Evolutionary conservation across 2,888 invertebrate species (phyloP).

Genomic region (Augiades crinisus): DNA sequence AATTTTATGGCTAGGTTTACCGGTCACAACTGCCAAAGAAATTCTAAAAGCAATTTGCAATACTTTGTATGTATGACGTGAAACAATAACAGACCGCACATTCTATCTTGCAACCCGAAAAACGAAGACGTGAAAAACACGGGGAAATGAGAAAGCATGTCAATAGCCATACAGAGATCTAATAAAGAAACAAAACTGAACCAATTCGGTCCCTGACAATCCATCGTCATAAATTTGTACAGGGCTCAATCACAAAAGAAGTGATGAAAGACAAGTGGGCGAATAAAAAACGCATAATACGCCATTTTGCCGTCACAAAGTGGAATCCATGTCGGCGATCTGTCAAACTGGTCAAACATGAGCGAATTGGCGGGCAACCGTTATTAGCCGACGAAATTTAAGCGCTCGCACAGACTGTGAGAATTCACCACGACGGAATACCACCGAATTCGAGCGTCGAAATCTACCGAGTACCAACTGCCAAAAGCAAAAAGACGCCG

Average conservation of each 20-base stretch:
- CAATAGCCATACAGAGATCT: slow-evolving; percentile 42
- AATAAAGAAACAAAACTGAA: slow-evolving; percentile 65
- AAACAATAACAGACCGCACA: slow-evolving; percentile 23
- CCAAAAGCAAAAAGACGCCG: slow-evolving; percentile 70
- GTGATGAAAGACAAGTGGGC: slow-evolving; percentile 75
- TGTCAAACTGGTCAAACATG: slow-evolving; percentile 79
- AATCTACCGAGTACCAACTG: slow-evolving; percentile 55
- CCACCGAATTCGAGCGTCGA: slow-evolving; percentile 48
- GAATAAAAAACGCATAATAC: slow-evolving; percentile 75
- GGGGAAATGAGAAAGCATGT: slow-evolving; percentile 38
- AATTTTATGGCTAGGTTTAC: neutral
- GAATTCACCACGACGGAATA: slow-evolving; percentile 40
- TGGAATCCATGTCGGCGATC: slow-evolving; percentile 75
- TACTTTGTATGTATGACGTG: slow-evolving; percentile 11
- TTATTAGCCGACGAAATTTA: slow-evolving; percentile 58
- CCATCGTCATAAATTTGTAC: slow-evolving; percentile 56
- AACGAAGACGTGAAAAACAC: slow-evolving; percentile 31
- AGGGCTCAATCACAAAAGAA: slow-evolving; percentile 75
- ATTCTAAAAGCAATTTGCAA: slow-evolving; percentile 4
- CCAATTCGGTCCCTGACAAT: slow-evolving; percentile 65
- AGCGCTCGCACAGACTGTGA: slow-evolving; percentile 41
- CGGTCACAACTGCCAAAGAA: neutral
- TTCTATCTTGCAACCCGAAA: slow-evolving; percentile 24
- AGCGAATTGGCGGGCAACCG: slow-evolving; percentile 56
- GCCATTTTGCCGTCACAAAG: slow-evolving; percentile 74